Percentiles rank a stretch among this genome's conserved stretches.
Evolutionary conservation across 30 jellyfish, hydroid and myxozoan species (phyloP).

Genomic region (Aurelia sp.): DNA sequence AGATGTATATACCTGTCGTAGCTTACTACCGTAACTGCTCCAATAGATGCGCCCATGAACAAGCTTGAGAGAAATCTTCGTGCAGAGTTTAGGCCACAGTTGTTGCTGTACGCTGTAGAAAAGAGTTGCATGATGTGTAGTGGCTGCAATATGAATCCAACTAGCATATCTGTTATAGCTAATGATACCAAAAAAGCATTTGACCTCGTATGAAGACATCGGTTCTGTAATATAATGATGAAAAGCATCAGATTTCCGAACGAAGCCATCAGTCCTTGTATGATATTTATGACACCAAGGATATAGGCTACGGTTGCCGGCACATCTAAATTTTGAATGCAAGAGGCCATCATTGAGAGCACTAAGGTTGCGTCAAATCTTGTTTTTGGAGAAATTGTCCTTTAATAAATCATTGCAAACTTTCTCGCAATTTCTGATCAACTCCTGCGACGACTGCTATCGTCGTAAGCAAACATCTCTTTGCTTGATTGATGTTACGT

Average conservation of each 20-base stretch:
- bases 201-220: conserved; percentile 60
- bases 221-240: conserved; percentile 16
- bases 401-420: too few relatives aligned
- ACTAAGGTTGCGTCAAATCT: too few relatives aligned
- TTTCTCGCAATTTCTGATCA: too few relatives aligned
- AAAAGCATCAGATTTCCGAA: conserved; percentile 61
- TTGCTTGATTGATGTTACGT: too few relatives aligned
- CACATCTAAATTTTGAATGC: conserved; percentile 38
- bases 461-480: too few relatives aligned
- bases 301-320: background rate
- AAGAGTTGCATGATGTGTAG: conserved; percentile 56
- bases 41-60: conserved; percentile 79
- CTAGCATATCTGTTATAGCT: conserved; percentile 79
- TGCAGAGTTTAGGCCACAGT: conserved; percentile 59
- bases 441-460: too few relatives aligned
- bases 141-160: conserved; percentile 72
- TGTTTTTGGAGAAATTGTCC: too few relatives aligned
- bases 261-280: conserved; percentile 24
- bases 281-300: conserved; percentile 58
- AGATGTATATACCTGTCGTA: conserved; percentile 80
- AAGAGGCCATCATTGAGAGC: conserved; percentile 34
- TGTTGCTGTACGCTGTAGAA: conserved; percentile 7
- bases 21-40: conserved; percentile 69
- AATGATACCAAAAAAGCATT: conserved; percentile 59
- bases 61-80: conserved; percentile 70